These are phyloP conservation scores for Callinectes sapidus DNA, from an alignment of 2,888 invertebrate genomes.

Conservation along the genomic window DNA sequence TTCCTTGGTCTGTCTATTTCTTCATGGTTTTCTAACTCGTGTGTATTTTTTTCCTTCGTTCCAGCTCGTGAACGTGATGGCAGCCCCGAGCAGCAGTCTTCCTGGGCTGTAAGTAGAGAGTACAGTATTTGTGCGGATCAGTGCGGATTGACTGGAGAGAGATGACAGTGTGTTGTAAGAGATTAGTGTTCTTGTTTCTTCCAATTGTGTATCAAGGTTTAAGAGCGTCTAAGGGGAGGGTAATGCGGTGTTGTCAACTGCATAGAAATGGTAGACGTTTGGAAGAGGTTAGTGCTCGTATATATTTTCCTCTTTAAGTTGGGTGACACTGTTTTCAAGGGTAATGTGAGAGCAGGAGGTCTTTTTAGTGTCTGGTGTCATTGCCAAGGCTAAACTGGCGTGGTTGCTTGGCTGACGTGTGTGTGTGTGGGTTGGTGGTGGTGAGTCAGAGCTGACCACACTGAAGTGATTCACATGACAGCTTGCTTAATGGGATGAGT, in stretches of 20 bases:
- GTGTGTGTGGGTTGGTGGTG: background rate
- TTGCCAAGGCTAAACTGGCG: background rate
- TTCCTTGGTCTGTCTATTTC: background rate
- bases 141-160: background rate
- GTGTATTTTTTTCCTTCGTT: background rate
- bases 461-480: background rate
- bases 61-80: background rate
- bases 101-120: background rate
- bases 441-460: constrained; percentile 10
- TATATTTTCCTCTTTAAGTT: too few relatives aligned
- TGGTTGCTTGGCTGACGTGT: background rate
- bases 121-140: background rate
- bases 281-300: too few relatives aligned
- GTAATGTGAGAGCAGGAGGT: background rate
- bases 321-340: background rate
- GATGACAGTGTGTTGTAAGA: background rate
- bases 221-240: background rate
- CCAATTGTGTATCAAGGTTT: background rate
- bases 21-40: background rate
- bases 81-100: background rate
- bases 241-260: background rate
- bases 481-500: background rate
- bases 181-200: background rate
- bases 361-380: background rate
- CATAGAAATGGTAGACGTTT: background rate